These are phyloP conservation scores for Florisuga fusca DNA, from an alignment of 2,797 vertebrate genomes.

Conservation along the genomic window DNA sequence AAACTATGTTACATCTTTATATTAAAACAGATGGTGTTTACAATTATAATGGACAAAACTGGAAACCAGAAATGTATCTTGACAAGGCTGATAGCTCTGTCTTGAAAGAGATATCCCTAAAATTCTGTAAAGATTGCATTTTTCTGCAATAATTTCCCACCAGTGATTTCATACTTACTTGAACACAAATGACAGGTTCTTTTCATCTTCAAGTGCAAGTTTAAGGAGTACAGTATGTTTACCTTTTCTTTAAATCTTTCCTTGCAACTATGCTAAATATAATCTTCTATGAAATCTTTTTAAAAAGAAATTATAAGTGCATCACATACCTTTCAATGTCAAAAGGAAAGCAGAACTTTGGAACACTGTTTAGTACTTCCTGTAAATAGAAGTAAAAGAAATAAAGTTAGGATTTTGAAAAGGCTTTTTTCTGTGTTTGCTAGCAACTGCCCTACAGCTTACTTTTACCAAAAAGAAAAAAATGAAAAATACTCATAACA, in stretches of 20 bases:
- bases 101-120: slow-evolving; percentile 16
- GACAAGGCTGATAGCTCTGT: neutral
- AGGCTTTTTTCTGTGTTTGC: neutral
- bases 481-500: neutral
- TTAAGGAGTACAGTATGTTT: neutral
- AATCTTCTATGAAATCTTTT: neutral
- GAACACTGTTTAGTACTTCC: slow-evolving; percentile 94
- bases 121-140: neutral
- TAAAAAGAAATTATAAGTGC: slow-evolving; percentile 40
- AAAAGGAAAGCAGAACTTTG: slow-evolving; percentile 99
- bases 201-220: slow-evolving; percentile 11
- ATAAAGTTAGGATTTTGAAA: slow-evolving; percentile 6
- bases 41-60: neutral
- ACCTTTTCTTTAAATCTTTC: neutral
- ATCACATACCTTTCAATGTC: slow-evolving; percentile 92
- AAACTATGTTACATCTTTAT: neutral
- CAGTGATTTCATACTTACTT: neutral
- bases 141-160: neutral
- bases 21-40: slow-evolving; percentile 54
- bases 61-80: neutral
- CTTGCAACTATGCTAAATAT: neutral
- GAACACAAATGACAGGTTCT: neutral
- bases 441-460: neutral
- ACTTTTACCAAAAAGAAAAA: neutral
- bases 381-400: slow-evolving; percentile 75